Evolutionary conservation across 2,797 vertebrate genomes (phyloP), one percentile per base, ranked within the genome.

Genomic region (Aeoliscus strigatus): DNA sequence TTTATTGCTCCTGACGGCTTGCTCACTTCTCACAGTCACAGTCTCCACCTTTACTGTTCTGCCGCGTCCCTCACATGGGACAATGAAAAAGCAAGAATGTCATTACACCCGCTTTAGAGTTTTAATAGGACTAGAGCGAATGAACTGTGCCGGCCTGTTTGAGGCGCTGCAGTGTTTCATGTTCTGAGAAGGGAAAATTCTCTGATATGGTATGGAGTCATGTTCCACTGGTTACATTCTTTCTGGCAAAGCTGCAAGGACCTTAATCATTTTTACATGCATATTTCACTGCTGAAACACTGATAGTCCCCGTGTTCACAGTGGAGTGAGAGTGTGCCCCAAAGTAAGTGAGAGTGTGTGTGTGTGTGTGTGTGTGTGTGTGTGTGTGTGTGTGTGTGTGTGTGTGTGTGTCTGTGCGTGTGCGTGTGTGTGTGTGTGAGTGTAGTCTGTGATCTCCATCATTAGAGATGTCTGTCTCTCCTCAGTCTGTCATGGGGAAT

Each of bases 391-490:
- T n/a, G n/a, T n/a, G n/a, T n/a, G n/a, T 64, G 14, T 59, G 51
- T 34, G 40, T 53, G n/a, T n/a, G n/a, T n/a, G n/a, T n/a, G n/a
- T n/a, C n/a, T n/a, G n/a, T n/a, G n/a, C n/a, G n/a, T n/a, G 50
- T 69, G 49, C 6, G 30, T 35, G 13, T 24, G 16, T 42, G 38
- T 49, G 62, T 50, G 39, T 51, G 44, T 25, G 43, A 51, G 35
- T 46, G 50, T 35, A 10, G 65, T 54, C 72, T 75, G 69, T 75
- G 65, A 81, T 81, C 75, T 47, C 74, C 71, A 80, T 83, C 79
- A 77, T 83, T 82, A 82, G 68, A 66, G 49, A 64, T 75, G 69
- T 80, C 81, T 76, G 80, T 81, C 82, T 84, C 70, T 83, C 65
- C 35, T 73, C 79, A 56, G 79, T 79, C 74, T 78, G 72, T 86